phyloP scores from a whole-genome alignment of 2,888 invertebrate species.

The Amphiduros pacificus region DNA sequence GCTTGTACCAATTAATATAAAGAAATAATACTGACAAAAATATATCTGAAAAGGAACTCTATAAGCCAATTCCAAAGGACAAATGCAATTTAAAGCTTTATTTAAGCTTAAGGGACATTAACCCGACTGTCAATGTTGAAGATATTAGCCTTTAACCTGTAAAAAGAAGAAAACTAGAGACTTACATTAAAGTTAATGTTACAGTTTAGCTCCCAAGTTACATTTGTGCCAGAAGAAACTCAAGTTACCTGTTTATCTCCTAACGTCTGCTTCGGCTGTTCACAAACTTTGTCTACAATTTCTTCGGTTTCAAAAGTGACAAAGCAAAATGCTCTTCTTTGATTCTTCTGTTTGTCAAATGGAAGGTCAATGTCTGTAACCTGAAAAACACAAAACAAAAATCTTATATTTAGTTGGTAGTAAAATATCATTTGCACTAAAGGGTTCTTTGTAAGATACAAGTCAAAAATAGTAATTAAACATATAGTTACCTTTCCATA shows the following conservation, averaged over 20 bases:
- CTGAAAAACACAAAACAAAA: conserved; percentile 61
- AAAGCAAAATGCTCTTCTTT: conserved; percentile 95
- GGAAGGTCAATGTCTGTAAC: conserved; percentile 96
- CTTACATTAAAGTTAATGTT: too few species aligned
- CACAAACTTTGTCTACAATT: conserved; percentile 79
- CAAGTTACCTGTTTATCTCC: conserved; percentile 86
- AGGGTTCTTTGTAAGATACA: not conserved
- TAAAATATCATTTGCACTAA: not conserved
- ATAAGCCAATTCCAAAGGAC: too few species aligned
- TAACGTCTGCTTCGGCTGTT: conserved; percentile 86
- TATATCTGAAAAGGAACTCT: too few species aligned
- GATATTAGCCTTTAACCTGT: too few species aligned
- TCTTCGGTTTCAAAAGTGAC: conserved; percentile 96
- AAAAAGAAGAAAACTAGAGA: too few species aligned
- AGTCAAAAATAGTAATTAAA: not conserved
- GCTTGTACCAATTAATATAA: too few species aligned
- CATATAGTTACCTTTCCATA: conserved; percentile 81
- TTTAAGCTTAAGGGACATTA: too few species aligned
- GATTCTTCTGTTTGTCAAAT: conserved; percentile 94
- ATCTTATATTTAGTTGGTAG: not conserved
- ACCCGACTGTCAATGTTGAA: too few species aligned
- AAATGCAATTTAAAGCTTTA: too few species aligned
- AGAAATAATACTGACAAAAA: too few species aligned
- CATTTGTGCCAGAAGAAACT: too few species aligned
- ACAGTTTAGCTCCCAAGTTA: too few species aligned